Evolutionary conservation across 2,888 invertebrate genomes (phyloP).

Genomic region (Drosophila demipolita): DNA sequence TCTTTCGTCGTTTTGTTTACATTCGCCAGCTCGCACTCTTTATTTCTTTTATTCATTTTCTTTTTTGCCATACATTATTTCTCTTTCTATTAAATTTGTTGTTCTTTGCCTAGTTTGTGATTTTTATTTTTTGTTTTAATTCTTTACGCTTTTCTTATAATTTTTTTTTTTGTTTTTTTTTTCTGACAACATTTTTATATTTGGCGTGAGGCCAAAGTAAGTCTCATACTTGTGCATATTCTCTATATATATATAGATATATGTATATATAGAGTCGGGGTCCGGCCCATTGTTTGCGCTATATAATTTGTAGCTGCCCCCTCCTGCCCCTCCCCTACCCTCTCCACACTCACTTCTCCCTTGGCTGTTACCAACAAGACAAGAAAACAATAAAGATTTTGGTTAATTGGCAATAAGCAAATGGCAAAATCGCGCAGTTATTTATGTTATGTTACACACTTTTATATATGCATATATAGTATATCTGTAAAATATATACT

Average conservation of each 20-base stretch:
- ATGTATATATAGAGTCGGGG: slow-evolving; percentile 22
- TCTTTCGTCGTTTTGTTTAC: slow-evolving; percentile 76
- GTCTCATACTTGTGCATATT: slow-evolving; percentile 47
- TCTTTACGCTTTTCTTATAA: slow-evolving; percentile 18
- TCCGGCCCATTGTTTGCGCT: slow-evolving; percentile 69
- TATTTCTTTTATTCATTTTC: slow-evolving; percentile 7
- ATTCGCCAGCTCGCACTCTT: slow-evolving; percentile 53
- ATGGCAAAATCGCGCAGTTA: slow-evolving; percentile 75
- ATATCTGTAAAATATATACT: slow-evolving; percentile 3
- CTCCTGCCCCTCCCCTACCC: no score
- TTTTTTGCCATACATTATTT: slow-evolving; percentile 47
- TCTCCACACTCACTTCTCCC: not conserved
- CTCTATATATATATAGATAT: slow-evolving; percentile 16
- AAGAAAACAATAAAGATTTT: slow-evolving; percentile 76
- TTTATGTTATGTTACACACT: slow-evolving; percentile 66
- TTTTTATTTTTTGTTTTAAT: slow-evolving; percentile 45
- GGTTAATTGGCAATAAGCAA: slow-evolving; percentile 80
- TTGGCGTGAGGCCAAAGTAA: slow-evolving; percentile 73
- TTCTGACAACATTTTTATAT: slow-evolving; percentile 67
- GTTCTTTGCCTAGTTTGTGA: slow-evolving; percentile 75
- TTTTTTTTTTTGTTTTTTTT: slow-evolving; percentile 21
- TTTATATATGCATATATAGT: not conserved
- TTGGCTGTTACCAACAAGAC: slow-evolving; percentile 37
- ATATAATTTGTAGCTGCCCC: slow-evolving; percentile 65
- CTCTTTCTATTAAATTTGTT: slow-evolving; percentile 58